Base-by-base conservation (phyloP, 2,113 vertebrate genomes). In the Malurus cyaneus region DNA sequence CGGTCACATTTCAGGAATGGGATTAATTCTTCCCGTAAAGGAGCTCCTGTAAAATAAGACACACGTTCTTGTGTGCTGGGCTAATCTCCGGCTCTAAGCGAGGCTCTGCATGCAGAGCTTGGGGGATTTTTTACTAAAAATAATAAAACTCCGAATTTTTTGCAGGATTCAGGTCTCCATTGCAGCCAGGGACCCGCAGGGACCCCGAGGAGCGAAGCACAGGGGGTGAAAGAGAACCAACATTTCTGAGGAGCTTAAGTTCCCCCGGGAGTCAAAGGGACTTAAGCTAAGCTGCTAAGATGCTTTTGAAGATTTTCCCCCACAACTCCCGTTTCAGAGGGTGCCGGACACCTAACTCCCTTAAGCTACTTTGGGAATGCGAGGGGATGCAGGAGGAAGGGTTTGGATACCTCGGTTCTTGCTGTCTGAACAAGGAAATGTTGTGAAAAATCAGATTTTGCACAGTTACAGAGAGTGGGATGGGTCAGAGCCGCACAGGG, bases 231-330 rank as follows among this genome's bases (percentile, higher is more conserved):
- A 70, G 3, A 86, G 85, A 82, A 90, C 89, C 95, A 15, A 88
- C 76, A 59, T 89, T 91, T 89, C 94, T 93, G 57, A 96, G 93
- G 90, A 88, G 92, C 95, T 96, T 95, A 95, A 95, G 85, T 25
- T 80, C 91, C 79, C 72, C 31, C 67, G 82, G 87, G 88, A 93
- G 85, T 92, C 94, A 86, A 90, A 88, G 87, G 72, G 89, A 94
- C 89, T 97, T 95, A 95, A 56, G 21, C 60, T 97, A 96, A 96
- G 92, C 94, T 0, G 6, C 72, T 96, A 95, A 96, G 95, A 93
- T 86, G 88, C 96, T 96, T 96, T 94, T 67, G 93, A 95, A 96
- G 95, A 90, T 96, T 96, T 92, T 92, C 80, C 85, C 86, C 85
- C 72, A 87, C 54, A 89, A 39, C 61, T 91, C 94, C 92, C 67